Percentiles rank a stretch among this genome's conserved stretches.
phyloP scores from a whole-genome alignment of 1,140 invertebrate species.

The Sinella curviseta region DNA sequence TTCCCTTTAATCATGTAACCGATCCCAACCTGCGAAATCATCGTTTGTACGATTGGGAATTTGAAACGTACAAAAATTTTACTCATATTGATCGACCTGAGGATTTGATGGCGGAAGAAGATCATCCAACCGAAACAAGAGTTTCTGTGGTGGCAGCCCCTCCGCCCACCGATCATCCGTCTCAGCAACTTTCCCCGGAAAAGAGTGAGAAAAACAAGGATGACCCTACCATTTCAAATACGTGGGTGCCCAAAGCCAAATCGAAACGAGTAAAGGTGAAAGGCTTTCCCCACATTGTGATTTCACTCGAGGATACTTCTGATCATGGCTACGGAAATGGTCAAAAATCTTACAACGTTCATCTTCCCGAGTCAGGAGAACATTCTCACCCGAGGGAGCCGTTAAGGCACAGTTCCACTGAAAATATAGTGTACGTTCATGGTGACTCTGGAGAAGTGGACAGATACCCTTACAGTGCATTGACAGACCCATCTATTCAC shows the following conservation, averaged over 20 bases:
- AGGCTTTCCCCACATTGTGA: constrained; percentile 11
- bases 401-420: constrained; percentile 24
- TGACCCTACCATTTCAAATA: background rate
- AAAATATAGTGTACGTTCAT: constrained; percentile 29
- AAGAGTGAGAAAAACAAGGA: background rate
- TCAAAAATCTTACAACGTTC: background rate
- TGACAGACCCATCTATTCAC: background rate
- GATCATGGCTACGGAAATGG: background rate
- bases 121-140: constrained; percentile 4
- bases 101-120: constrained; percentile 48
- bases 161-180: background rate
- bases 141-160: background rate
- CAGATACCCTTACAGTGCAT: background rate
- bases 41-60: constrained; percentile 39
- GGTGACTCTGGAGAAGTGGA: background rate
- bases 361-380: background rate
- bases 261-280: constrained; percentile 15
- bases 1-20: constrained; percentile 37
- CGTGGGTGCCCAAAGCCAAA: background rate
- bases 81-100: constrained; percentile 45
- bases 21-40: constrained; percentile 49
- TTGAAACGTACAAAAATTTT: constrained; percentile 45
- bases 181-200: background rate
- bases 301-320: background rate
- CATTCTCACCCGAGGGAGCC: constrained; percentile 5